A percentile compares a stretch with the other conserved stretches of the same genome.
Evolutionary conservation across 2,888 invertebrate species (phyloP).

Genomic region (Drosophila acutilabella): DNA sequence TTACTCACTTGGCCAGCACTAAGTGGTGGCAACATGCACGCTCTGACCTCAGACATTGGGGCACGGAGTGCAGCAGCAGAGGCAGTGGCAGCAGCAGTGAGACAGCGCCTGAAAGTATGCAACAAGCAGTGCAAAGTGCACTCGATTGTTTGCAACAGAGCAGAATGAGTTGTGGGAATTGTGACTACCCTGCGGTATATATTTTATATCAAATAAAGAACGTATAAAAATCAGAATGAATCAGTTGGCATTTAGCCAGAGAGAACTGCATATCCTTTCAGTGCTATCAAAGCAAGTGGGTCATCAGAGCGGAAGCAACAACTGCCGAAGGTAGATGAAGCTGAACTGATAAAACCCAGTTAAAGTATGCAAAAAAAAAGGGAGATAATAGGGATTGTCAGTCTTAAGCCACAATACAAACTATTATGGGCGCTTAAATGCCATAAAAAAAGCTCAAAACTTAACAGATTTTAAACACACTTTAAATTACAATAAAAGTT

Average conservation of each 20-base stretch:
- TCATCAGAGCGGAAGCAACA: constrained; percentile 42
- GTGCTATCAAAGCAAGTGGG: constrained; percentile 31
- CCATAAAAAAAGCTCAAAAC: background rate
- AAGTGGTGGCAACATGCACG: constrained; percentile 16
- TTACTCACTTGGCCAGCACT: constrained; percentile 23
- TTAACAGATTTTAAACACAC: background rate
- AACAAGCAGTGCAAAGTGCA: constrained; percentile 64
- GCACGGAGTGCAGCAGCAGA: constrained; percentile 24
- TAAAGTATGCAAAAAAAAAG: constrained; percentile 16
- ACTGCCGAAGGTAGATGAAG: constrained; percentile 23
- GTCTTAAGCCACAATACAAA: constrained; percentile 1
- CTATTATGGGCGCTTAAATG: constrained; percentile 10
- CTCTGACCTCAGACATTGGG: constrained; percentile 36
- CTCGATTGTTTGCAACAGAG: constrained; percentile 61
- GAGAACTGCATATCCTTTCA: constrained; percentile 31
- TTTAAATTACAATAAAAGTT: too few species aligned
- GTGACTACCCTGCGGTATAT: background rate
- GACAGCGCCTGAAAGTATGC: constrained; percentile 61
- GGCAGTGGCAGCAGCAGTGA: constrained; percentile 19
- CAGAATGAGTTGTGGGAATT: constrained; percentile 12
- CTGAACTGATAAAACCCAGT: constrained; percentile 46
- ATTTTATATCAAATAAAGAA: constrained; percentile 6
- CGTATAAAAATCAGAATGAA: constrained; percentile 34
- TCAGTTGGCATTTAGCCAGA: constrained; percentile 71
- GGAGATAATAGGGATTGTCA: background rate